Percentiles rank a stretch among this genome's conserved stretches.
Evolutionary conservation across 2,113 vertebrate genomes (phyloP).

Genomic region (Dermatemys mawii): DNA sequence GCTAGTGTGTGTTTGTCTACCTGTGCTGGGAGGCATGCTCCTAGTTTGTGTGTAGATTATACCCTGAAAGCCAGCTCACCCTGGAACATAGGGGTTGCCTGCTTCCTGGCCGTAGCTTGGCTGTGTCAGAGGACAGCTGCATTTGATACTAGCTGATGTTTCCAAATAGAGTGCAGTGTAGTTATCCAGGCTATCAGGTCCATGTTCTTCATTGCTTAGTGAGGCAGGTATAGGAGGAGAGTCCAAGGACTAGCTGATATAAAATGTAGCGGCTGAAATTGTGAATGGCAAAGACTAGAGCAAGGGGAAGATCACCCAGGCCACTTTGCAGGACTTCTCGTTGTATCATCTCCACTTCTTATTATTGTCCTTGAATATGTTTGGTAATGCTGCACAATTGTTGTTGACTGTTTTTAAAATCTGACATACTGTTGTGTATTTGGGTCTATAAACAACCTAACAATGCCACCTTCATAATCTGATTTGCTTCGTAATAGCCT

Average conservation of each 20-base stretch:
- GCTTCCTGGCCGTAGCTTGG: not conserved
- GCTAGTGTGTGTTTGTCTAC: not conserved
- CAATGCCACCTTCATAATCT: not conserved
- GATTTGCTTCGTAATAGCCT: not conserved
- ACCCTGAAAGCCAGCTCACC: not conserved
- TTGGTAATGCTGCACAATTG: not conserved
- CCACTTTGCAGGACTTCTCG: not conserved
- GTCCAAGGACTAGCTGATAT: not conserved
- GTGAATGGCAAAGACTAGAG: not conserved
- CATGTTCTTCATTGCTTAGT: not conserved
- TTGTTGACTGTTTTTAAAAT: not conserved
- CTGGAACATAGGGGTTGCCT: rapidly evolving
- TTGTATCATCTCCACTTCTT: not conserved
- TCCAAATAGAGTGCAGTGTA: not conserved
- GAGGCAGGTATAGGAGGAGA: constrained; percentile 38
- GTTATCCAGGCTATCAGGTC: constrained; percentile 35
- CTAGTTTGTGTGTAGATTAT: not conserved
- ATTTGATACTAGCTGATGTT: not conserved
- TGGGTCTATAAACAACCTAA: not conserved
- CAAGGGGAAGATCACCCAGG: not conserved
- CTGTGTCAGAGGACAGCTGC: not conserved
- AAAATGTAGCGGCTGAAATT: not conserved
- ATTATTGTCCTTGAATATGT: not conserved
- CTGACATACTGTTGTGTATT: not conserved
- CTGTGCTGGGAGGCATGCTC: not conserved